Conservation (phyloP, 2,113 vertebrate genomes). For the Rallus limicola region DNA sequence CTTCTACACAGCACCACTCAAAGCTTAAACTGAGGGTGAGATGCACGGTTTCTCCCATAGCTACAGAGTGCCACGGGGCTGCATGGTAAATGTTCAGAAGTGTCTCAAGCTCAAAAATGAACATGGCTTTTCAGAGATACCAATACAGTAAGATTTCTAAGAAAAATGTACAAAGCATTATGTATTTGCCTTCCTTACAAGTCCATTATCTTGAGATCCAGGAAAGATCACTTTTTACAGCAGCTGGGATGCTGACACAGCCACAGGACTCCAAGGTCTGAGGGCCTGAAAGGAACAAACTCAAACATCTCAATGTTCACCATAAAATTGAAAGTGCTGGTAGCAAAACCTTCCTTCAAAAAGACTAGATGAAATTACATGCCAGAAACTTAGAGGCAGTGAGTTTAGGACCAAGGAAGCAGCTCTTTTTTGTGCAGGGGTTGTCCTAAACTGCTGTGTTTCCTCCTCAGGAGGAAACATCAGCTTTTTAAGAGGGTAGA, state of each 20-base stretch:
- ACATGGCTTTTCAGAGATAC: not conserved
- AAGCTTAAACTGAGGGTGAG: not conserved
- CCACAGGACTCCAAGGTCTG: not conserved
- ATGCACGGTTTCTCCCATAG: not conserved
- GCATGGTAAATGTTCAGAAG: not conserved
- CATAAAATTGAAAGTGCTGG: not conserved
- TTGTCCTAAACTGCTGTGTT: rapidly evolving
- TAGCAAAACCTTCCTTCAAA: not conserved
- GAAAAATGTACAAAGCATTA: not conserved
- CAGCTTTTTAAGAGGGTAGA: no score
- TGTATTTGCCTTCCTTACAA: not conserved
- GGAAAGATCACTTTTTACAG: not conserved
- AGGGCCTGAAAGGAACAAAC: not conserved
- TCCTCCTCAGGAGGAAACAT: no score
- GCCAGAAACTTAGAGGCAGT: not conserved
- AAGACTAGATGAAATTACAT: not conserved
- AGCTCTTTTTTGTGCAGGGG: not conserved
- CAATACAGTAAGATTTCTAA: not conserved
- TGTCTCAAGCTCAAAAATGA: not conserved
- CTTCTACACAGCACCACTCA: not conserved
- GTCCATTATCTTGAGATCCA: not conserved
- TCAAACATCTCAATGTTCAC: not conserved
- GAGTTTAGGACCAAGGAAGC: not conserved
- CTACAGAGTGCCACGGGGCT: not conserved
- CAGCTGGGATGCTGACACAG: not conserved